Base-by-base conservation (phyloP, 1,140 invertebrate species). In the Zelostemma sp. region DNA sequence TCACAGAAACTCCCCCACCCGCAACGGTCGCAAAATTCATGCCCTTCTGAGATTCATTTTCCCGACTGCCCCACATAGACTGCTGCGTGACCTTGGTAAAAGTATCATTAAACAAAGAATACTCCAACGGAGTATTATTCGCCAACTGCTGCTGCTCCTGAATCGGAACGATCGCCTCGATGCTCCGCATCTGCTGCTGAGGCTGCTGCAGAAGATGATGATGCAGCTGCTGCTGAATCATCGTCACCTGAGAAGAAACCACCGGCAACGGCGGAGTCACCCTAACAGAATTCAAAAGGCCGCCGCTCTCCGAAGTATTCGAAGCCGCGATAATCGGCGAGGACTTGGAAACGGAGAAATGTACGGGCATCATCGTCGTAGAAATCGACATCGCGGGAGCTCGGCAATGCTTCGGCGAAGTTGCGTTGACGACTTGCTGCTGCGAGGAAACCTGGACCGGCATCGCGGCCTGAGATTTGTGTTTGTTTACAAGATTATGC, bases 21-120 rank as follows among this genome's bases (percentile, higher is more conserved):
- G 91, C 91, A 16, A 91, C 91, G 53, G 89, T 90, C 4, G 92
- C 91, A 83, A 93, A 93, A 79, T 93, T 92, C 81, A 90, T 89
- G 65, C 88, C 89, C 75, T 88, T 91, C 74, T 89, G 88, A 75
- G 82, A 86, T 77, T 89, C 89, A 72, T 88, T 90, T 76, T 91
- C 92, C 78, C 87, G 85, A n/a, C 87, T 78, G 15, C 80, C 87
- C 88, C 90, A 90, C 82, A 91, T 88, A 4, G 88, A 87, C 61
- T 89, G 88, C 65, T 90, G 88, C 16, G 89, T 87, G 18, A 88
- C 86, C 78, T 90, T 90, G 48, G 88, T 88, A 68, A 91, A 91
- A 0, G 87, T 86, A 74, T 93, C 91, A 72, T 93, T 92, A 72
- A 95, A 95, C 4, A 95, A 86, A 0, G 93, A 93, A 80, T 95